A percentile compares a stretch with the other conserved stretches of the same genome.
Evolutionary conservation across 2,888 invertebrate genomes (phyloP).

Genomic region (Biston betularia): DNA sequence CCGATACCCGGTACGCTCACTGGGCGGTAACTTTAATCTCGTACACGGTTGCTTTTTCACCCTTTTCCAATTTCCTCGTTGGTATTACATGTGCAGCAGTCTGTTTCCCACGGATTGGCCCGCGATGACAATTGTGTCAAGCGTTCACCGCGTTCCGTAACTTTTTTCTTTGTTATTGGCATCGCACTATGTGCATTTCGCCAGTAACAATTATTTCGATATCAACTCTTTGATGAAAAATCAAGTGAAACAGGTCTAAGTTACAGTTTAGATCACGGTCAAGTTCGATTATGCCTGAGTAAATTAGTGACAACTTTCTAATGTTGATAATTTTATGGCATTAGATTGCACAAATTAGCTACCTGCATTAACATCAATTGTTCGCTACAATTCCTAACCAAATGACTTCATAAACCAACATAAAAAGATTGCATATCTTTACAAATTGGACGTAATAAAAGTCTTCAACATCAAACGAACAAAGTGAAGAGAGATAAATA

Average conservation of each 20-base stretch:
- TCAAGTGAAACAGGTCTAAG: no score
- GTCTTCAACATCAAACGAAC: slow-evolving; percentile 56
- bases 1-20: slow-evolving; percentile 39
- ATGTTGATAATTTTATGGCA: no score
- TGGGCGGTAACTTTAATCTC: slow-evolving; percentile 59
- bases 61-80: slow-evolving; percentile 50
- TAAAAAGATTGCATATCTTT: slow-evolving; percentile 1
- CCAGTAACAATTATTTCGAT: no score
- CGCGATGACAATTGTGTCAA: slow-evolving; percentile 41
- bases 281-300: no score
- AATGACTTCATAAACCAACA: background rate
- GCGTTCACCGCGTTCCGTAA: slow-evolving; percentile 32
- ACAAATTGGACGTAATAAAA: slow-evolving; percentile 8
- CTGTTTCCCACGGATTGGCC: slow-evolving; percentile 44
- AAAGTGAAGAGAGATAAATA: slow-evolving; percentile 50
- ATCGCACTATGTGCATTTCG: no score
- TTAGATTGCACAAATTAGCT: no score
- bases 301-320: no score
- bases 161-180: slow-evolving; percentile 6
- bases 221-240: no score
- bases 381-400: background rate
- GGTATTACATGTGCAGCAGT: slow-evolving; percentile 48
- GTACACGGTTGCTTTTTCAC: slow-evolving; percentile 55
- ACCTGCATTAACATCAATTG: background rate
- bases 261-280: no score